Evolutionary conservation across 2,797 vertebrate species (phyloP), one percentile per base, ranked within the genome.

Genomic region (Leuciscus waleckii): DNA sequence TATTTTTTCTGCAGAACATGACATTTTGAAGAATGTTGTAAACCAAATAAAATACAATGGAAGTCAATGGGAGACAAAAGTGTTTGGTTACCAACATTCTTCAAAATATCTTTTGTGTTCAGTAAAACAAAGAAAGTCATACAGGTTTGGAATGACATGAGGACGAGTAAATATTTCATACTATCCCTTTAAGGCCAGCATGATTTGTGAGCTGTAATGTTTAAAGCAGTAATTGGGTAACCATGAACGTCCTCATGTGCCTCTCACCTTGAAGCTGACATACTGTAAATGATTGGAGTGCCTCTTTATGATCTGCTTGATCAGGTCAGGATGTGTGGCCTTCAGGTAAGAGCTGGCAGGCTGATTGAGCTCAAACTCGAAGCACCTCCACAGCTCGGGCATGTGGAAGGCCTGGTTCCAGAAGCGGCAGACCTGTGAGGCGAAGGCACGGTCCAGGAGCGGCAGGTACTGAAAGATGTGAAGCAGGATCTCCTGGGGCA

Each of bases 321-420:
- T 99, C 35, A 99, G 95, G 81, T 99, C 98, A 1, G 98, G 98
- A 90, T 99, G 98, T 0, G 98, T 99, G 85, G 98, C 98, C 91
- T 98, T 98, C 90, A 99, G 91, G 89, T 99, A 99, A 5, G 98
- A 99, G 10, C 97, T 99, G 46, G 97, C 97, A 5, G 98, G 97
- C 78, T 99, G 98, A 91, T 98, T 98, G 49, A 99, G 95, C 92
- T 99, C 98, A 92, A 99, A 99, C 91, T 99, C 98, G 85, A 99
- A 99, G 92, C 97, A 98, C 46, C 98, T 94, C 98, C 98, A 99
- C 71, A 99, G 95, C 92, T 99, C 98, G 1, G 98, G 98, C 98
- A 99, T 98, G 79, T 99, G 98, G 91, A 99, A 99, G 41, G 97
- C 98, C 67, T 98, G 95, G 90, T 99, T 99, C 98, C 98, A 99